Base-by-base conservation (phyloP, 2,888 invertebrate genomes). In the Neoaliturus tenellus region DNA sequence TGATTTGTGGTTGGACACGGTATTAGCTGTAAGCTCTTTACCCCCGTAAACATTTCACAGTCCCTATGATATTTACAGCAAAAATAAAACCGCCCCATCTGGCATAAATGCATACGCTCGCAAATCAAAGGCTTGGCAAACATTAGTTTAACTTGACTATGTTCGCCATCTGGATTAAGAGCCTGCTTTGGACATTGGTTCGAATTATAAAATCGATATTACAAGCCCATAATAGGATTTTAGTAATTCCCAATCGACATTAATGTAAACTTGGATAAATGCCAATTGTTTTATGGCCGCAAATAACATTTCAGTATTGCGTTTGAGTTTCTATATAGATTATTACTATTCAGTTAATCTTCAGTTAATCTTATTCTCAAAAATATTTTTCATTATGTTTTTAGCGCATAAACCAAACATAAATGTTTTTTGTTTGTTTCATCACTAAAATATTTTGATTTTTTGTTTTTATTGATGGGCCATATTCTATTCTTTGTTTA, bases 101-200 rank as follows among this genome's bases (percentile, higher is more conserved):
- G 69, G 69, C n/a, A 39, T 39, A 39, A 69, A 35, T n/a, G 69
- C 20, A 69, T 39, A 20, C n/a, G 69, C 69, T 69, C 69, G 12
- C 69, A 69, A 69, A 69, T 69, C 69, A 69, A 35, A 44, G 75
- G 75, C 44, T 75, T 75, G 25, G 23, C 44, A 41, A 75, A 75
- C 48, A 75, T 75, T 75, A 75, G 75, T 28, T 44, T 44, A 48
- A 75, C 75, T 48, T n/a, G 23, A n/a, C 75, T 75, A 48, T 75
- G 28, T 75, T 48, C 3, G 14, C 41, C 17, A 75, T 44, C 12
- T 44, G 75, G 28, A 48, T 75, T 75, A 48, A 44, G 44, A 28
- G 2, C n/a, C 8, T 28, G 6, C 14, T 67, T 33, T 33, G 67
- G 69, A 69, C 69, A 39, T 39, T 69, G 69, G 1, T 39, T 35